Evolutionary conservation across 2,113 vertebrate genomes (phyloP), one percentile per base, ranked within the genome.

Genomic region (Alces alces): DNA sequence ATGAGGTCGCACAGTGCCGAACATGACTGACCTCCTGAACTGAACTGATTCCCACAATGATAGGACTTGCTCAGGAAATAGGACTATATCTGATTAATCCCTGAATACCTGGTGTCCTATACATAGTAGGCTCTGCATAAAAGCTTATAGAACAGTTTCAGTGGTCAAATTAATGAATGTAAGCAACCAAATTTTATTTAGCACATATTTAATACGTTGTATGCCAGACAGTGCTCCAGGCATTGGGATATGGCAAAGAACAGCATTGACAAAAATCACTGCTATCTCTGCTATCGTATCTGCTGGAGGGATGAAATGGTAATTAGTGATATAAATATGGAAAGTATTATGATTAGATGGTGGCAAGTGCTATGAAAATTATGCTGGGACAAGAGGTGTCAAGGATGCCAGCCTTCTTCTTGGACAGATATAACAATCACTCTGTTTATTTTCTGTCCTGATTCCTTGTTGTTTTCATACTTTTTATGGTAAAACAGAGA

Each of bases 41-140:
- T 73, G 66, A 73, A 73, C 21, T 73, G n/a, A 73, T 73, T 73
- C 55, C 39, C 19, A 19, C 79, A 97, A 80, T 73, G 64, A n/a
- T 23, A 23, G 95, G 92, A 92, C 76, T 82, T 94, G 95, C 86
- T 55, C 23, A 87, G 70, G 64, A 61, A 93, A 93, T 82, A 85
- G 6, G 14, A 61, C 57, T 66, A 16, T 54, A 54, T 70, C 52
- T 57, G 52, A 89, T 96, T 78, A 91, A 70, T 96, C 14, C 85
- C 13, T 76, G 30, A 93, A 33, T 80, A 50, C 2, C 6, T 13
- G 47, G 25, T 82, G 52, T 89, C 17, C 33, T 30, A 15, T 50
- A 43, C 10, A 28, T 36, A 60, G 17, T 66, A 76, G 28, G 19
- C 43, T 80, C 23, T 85, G 36, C 85, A 21, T 50, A 52, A 92